Base-by-base conservation (phyloP, 2,888 invertebrate genomes). In the Lithophane socia region DNA sequence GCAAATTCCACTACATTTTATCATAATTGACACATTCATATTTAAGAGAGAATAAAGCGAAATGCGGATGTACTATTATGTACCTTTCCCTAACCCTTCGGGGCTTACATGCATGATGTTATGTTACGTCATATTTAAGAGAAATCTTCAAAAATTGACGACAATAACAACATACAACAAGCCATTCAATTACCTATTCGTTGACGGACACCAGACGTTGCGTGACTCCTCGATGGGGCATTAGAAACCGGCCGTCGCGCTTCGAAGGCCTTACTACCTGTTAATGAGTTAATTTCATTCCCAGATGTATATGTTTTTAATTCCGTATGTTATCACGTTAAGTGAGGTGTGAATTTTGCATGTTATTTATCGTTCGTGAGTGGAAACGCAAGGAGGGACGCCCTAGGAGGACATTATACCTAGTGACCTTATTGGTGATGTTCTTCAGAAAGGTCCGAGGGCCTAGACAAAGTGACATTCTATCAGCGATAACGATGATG, bases 211-310 rank as follows among this genome's bases (percentile, higher is more conserved):
- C 42, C 21, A 44, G 72, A 74, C 75, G 70, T 60, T 81, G 84
- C 80, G 86, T 84, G 84, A 68, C 65, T 73, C 7, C 61, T 3
- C 64, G 65, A 79, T 81, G 77, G 70, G 47, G 68, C 66, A 75
- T 86, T 84, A 86, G 87, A 86, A 87, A 87, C n/a, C 65, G n/a
- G n/a, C 42, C 66, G 80, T 78, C 47, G n/a, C 84, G 86, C 77
- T 77, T 72, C 80, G 71, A 1, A 49, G 24, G 21, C 7, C 70
- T 66, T 56, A 71, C 69, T 74, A 81, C 79, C 79, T 69, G 68
- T 29, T 80, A 80, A 86, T 86, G 61, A 71, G 74, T 79, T 72
- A 82, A 87, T 82, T 84, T 75, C 29, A 72, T 86, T 84, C 75
- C 65, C 61, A 85, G 65, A 82, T 74, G 60, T 54, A 77, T 73